Conservation (phyloP, 2,797 vertebrate genomes). For the Trachops cirrhosus region DNA sequence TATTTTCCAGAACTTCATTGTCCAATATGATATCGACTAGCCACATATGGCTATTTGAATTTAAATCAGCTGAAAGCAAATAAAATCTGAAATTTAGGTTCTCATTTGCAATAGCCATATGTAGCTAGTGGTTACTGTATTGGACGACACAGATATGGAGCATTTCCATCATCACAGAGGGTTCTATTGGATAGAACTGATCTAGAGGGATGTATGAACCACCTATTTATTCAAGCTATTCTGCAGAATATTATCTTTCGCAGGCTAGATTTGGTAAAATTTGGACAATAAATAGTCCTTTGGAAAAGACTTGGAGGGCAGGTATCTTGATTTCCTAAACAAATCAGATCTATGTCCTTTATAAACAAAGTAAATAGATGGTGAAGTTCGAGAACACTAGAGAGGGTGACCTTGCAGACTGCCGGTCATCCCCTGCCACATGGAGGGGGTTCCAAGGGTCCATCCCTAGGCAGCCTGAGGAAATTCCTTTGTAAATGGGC, state of each 20-base stretch:
- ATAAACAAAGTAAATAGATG: not conserved
- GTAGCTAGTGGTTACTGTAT: not conserved
- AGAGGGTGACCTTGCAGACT: not conserved
- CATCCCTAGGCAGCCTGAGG: not conserved
- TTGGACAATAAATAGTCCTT: not conserved
- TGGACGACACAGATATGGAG: not conserved
- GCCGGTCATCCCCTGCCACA: too few relatives aligned
- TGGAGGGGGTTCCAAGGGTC: not conserved
- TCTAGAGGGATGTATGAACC: not conserved
- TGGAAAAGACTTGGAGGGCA: not conserved
- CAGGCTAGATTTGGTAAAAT: not conserved
- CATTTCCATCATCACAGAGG: not conserved
- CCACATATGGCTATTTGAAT: not conserved
- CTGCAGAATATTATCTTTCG: not conserved
- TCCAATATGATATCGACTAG: not conserved
- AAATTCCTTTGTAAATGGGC: not conserved
- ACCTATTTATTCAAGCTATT: not conserved
- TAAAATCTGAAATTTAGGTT: not conserved
- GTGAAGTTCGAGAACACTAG: not conserved
- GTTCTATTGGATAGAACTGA: not conserved
- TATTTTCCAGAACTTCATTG: not conserved
- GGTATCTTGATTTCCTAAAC: not conserved
- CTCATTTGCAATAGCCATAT: not conserved
- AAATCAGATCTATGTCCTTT: not conserved
- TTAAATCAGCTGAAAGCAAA: not conserved